Evolutionary conservation across 2,113 vertebrate species (phyloP).

Genomic region (Benitochromis conjunctus): DNA sequence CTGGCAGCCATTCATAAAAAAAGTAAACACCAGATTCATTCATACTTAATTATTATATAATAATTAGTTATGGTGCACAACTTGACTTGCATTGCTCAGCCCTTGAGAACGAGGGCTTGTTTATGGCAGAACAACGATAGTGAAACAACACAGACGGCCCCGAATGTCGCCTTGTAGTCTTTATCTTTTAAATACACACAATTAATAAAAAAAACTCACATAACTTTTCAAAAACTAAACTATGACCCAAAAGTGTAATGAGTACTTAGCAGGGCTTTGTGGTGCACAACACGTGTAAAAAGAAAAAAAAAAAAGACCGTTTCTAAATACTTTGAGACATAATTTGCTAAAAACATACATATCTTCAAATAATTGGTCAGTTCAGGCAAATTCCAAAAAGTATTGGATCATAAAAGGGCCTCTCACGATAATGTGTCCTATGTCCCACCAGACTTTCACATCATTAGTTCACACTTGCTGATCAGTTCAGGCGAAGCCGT

Average conservation of each 20-base stretch:
- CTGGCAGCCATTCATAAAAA: background rate
- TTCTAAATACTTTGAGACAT: background rate
- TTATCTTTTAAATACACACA: background rate
- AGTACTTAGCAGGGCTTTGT: background rate
- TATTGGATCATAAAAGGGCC: background rate
- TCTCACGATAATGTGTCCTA: background rate
- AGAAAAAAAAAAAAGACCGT: background rate
- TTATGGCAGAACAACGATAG: background rate
- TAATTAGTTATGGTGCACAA: background rate
- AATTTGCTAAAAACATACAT: background rate
- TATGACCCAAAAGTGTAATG: background rate
- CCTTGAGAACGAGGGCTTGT: background rate
- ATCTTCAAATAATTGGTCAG: background rate
- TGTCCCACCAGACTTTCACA: background rate
- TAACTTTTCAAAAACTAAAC: background rate
- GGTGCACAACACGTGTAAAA: background rate
- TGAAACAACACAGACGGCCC: background rate
- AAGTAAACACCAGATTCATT: background rate
- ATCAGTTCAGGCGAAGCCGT: too few species aligned
- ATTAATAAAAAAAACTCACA: background rate
- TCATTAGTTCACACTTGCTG: background rate
- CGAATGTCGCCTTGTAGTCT: background rate
- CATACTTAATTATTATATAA: background rate
- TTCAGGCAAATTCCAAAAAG: background rate
- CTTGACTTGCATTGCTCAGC: background rate